Evolutionary conservation across 2,797 vertebrate genomes (phyloP), one percentile per base, ranked within the genome.

Genomic region (Oreortyx pictus): DNA sequence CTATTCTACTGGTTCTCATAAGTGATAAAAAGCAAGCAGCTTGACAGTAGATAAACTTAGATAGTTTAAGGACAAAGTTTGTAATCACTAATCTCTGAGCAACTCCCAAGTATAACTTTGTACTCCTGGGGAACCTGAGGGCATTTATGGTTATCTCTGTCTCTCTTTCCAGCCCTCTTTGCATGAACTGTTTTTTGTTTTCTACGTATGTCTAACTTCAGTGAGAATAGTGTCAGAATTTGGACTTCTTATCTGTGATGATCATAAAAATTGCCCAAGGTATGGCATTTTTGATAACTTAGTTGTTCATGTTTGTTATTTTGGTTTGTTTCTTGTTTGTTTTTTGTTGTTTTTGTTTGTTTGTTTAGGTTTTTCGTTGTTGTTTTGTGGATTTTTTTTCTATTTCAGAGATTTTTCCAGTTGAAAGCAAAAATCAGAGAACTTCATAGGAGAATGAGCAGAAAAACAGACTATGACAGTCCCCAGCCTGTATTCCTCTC

Each of bases 401-500:
- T 82, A 37, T 52, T 43, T 74, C 18, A 47, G 44, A 46, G 4
- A 27, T 41, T 59, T 64, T 86, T 77, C 41, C 54, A 15, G 24
- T 70, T 41, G 25, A 85, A 67, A 91, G 19, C 43, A 92, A 71
- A 92, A 75, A 74, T 75, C 52, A 64, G 72, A 79, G 47, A 39
- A 23, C 35, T 41, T 82, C 74, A 33, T 75, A 82, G 67, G 52
- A 18, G 4, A 88, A 61, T 49, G 56, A 76, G 60, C 24, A 72
- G 67, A 60, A 89, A 85, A 94, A 72, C 62, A 87, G n/a, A 76
- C 66, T 72, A 76, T 62, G 56, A 68, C 46, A 54, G n/a, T 71
- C 93, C 66, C 95, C 49, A 91, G 33, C 59, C 82, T 95, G 67
- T 50, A 74, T 33, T 89, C 29, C 41, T 86, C 66, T 88, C 77